A percentile compares a stretch with the other conserved stretches of the same genome.
Evolutionary conservation across 2,797 vertebrate genomes (phyloP).

Genomic region (Neosilurus mollespiculum): DNA sequence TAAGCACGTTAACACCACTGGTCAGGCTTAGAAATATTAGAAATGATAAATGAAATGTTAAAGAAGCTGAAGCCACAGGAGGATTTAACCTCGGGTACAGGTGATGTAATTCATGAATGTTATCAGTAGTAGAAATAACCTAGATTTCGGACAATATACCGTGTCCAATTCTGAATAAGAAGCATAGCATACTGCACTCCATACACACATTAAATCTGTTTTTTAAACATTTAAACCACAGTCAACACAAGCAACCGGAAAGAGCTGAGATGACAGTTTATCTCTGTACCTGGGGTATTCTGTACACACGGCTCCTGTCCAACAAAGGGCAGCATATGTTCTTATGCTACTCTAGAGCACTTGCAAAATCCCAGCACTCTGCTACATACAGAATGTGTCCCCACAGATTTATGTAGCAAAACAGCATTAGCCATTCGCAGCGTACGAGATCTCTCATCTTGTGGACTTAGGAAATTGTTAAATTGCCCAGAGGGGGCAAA

Average conservation of each 20-base stretch:
- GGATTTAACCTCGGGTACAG: not conserved
- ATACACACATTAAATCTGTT: not conserved
- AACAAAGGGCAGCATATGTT: constrained; percentile 51
- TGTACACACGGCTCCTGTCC: constrained; percentile 41
- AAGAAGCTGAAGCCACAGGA: constrained; percentile 1
- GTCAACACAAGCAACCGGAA: not conserved
- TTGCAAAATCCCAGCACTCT: constrained; percentile 64
- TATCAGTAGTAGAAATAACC: not conserved
- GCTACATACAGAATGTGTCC: constrained; percentile 75
- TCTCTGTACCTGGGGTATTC: constrained; percentile 24
- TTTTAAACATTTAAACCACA: not conserved
- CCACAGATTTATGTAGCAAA: constrained; percentile 76
- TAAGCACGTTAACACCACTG: constrained; percentile 80
- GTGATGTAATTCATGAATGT: not conserved
- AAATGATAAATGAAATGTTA: not conserved
- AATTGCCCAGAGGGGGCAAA: constrained; percentile 76
- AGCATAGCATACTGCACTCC: not conserved
- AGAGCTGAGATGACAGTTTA: constrained; percentile 3
- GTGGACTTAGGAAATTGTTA: constrained; percentile 77
- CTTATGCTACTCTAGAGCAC: constrained; percentile 28
- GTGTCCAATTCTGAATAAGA: not conserved
- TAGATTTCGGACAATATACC: not conserved
- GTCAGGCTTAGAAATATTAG: constrained; percentile 67
- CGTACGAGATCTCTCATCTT: constrained; percentile 67
- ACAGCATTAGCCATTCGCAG: constrained; percentile 70